These are phyloP conservation scores for Phyllotreta cruciferae DNA, from an alignment of 2,888 invertebrate genomes.

Conservation along the genomic window DNA sequence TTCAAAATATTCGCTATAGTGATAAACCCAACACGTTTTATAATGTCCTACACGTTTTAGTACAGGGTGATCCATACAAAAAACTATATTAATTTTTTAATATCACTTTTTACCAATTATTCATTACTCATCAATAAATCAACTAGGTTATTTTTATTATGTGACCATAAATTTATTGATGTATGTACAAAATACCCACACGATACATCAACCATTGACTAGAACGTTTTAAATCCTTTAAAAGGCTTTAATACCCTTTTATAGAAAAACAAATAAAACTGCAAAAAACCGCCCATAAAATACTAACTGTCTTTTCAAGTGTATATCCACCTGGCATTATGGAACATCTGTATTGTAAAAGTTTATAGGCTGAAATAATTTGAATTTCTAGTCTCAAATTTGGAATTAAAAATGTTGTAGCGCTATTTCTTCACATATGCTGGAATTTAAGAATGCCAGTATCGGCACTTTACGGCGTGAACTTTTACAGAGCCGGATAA, in stretches of 20 bases:
- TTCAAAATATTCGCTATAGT: slow-evolving; percentile 14
- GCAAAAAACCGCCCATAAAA: slow-evolving; percentile 10
- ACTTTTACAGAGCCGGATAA: slow-evolving; percentile 16
- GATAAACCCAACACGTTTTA: slow-evolving; percentile 13
- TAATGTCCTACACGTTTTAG: neutral
- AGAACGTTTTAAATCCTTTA: slow-evolving; percentile 11
- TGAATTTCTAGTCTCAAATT: slow-evolving; percentile 31
- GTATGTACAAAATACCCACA: slow-evolving; percentile 1
- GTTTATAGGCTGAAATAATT: slow-evolving; percentile 28
- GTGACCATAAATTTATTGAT: neutral
- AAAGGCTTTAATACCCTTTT: slow-evolving; percentile 14
- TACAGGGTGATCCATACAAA: neutral
- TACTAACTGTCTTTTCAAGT: slow-evolving; percentile 21
- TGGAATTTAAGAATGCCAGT: slow-evolving; percentile 22
- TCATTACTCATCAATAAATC: too few relatives aligned
- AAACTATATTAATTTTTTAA: too few relatives aligned
- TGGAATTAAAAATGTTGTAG: slow-evolving; percentile 27
- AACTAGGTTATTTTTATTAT: too few relatives aligned
- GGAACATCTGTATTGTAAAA: slow-evolving; percentile 34
- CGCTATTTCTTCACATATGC: slow-evolving; percentile 28
- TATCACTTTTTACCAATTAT: too few relatives aligned
- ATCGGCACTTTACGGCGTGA: slow-evolving; percentile 26
- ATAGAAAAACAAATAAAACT: slow-evolving; percentile 23
- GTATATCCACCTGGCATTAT: slow-evolving; percentile 20
- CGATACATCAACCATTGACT: slow-evolving; percentile 7